Evolutionary conservation across 2,113 vertebrate genomes (phyloP).

Genomic region (Apus apus): DNA sequence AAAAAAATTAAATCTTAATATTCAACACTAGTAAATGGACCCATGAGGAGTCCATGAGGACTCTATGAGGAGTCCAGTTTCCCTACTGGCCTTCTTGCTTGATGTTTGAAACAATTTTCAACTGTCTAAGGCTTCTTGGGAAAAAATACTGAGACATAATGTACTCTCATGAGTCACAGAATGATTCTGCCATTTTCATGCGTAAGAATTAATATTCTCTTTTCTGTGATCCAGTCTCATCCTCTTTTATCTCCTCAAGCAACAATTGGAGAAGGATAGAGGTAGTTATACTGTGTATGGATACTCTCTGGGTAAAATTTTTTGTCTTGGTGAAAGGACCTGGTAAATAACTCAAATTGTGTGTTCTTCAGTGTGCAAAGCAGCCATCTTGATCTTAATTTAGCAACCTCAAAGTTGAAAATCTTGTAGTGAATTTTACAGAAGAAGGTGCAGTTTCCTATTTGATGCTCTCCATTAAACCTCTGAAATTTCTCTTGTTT

Average conservation of each 20-base stretch:
- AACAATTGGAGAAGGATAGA: neutral
- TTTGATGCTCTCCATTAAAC: neutral
- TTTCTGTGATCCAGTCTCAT: neutral
- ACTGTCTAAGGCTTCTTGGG: neutral
- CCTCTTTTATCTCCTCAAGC: neutral
- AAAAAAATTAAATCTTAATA: neutral
- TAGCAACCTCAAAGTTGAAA: neutral
- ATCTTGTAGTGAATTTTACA: neutral
- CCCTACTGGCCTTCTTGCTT: neutral
- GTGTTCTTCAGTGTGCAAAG: neutral
- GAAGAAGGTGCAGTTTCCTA: neutral
- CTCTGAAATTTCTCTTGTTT: neutral
- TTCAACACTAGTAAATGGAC: neutral
- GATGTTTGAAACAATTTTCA: neutral
- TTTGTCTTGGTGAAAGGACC: neutral
- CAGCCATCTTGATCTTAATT: neutral
- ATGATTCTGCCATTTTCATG: neutral
- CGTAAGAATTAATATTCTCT: neutral
- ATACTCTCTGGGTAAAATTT: neutral
- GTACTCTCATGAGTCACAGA: neutral
- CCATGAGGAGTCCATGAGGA: neutral
- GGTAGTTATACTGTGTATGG: neutral
- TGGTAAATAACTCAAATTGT: neutral
- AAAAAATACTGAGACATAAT: neutral
- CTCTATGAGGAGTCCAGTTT: neutral